Evolutionary conservation across 2,888 invertebrate species (phyloP).

Genomic region (Pantelozetes paolii): DNA sequence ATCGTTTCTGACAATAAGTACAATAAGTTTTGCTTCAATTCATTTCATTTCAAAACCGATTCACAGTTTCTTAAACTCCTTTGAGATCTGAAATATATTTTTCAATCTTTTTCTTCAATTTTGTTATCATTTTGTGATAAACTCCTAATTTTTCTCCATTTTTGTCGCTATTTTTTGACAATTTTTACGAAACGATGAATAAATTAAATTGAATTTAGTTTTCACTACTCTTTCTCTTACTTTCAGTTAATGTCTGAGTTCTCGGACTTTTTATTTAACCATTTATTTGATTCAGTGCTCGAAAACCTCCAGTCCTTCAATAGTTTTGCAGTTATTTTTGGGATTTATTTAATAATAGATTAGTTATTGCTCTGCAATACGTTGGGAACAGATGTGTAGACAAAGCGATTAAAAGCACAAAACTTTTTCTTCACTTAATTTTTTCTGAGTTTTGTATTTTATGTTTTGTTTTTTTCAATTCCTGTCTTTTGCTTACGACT

Average conservation of each 20-base stretch:
- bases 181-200: not conserved
- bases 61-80: not conserved
- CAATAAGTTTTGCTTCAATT: conserved; percentile 10
- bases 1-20: not conserved
- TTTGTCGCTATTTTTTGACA: not conserved
- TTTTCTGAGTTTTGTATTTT: not conserved
- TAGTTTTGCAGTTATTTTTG: not conserved
- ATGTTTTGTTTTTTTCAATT: not conserved
- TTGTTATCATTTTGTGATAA: not conserved
- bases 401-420: conserved; percentile 1
- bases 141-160: not conserved
- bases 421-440: not conserved
- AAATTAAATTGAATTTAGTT: not conserved
- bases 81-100: not conserved
- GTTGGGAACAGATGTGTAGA: conserved; percentile 31
- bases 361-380: not conserved
- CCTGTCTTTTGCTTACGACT: not conserved
- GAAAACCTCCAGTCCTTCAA: not conserved
- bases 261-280: not conserved
- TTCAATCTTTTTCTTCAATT: not conserved
- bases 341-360: conserved; percentile 4
- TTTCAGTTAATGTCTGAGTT: not conserved
- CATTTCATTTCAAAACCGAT: not conserved
- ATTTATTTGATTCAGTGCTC: not conserved
- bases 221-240: not conserved